Conservation (phyloP, 2,113 vertebrate species). For the Spheniscus mendiculus region DNA sequence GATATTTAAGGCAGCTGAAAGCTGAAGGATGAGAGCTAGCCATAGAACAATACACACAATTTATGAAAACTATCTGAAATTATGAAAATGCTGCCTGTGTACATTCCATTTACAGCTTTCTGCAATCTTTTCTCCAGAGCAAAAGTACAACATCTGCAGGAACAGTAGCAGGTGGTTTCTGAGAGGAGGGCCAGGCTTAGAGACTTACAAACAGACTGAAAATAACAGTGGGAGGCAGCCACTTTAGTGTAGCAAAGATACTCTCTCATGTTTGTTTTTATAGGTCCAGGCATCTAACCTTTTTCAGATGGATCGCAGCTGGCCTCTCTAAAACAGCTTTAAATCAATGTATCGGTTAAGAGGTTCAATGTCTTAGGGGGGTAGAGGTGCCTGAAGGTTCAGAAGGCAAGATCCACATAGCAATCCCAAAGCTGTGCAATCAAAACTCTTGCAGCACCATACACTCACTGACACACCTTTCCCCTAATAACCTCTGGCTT, state of each 20-base stretch:
- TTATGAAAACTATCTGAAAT: not conserved
- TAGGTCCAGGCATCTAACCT: constrained; percentile 22
- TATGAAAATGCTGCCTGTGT: not conserved
- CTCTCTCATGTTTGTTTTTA: not conserved
- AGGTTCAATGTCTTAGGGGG: constrained; percentile 10
- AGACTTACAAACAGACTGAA: not conserved
- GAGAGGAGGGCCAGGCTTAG: not conserved
- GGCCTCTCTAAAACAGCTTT: constrained; percentile 20
- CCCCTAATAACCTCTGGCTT: not conserved
- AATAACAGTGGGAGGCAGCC: not conserved
- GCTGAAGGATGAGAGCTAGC: not conserved
- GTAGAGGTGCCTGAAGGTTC: constrained; percentile 16
- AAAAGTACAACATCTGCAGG: not conserved
- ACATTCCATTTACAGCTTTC: not conserved
- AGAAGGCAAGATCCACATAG: constrained; percentile 3
- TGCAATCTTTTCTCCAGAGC: not conserved
- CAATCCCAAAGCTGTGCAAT: constrained; percentile 23
- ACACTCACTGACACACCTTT: constrained; percentile 33
- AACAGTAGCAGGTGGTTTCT: not conserved
- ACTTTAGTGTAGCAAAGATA: not conserved
- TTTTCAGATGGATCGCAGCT: constrained; percentile 11
- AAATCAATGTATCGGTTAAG: constrained; percentile 48
- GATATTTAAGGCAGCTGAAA: not conserved
- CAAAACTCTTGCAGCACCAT: not conserved
- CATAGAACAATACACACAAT: not conserved